A percentile compares a stretch with the other conserved stretches of the same genome.
These are phyloP conservation scores for Zygaena filipendulae DNA, from an alignment of 2,888 invertebrate genomes.

Conservation along the genomic window DNA sequence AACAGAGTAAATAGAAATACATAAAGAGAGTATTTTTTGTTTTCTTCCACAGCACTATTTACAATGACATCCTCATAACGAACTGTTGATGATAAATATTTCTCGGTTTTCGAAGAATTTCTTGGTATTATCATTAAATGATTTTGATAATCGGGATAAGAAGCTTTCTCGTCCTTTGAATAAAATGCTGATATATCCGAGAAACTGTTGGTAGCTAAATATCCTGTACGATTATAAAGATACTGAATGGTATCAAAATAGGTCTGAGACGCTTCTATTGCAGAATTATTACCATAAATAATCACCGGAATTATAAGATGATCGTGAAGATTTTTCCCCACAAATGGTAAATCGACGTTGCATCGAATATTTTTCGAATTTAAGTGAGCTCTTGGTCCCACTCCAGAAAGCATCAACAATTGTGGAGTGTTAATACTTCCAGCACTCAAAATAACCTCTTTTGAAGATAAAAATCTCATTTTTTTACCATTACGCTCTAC, in stretches of 20 bases:
- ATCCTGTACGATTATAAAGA: conserved; percentile 56
- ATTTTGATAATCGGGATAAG: conserved; percentile 33
- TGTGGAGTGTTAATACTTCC: conserved; percentile 60
- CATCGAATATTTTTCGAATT: conserved; percentile 33
- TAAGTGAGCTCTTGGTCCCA: conserved; percentile 50
- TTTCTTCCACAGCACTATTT: too few species aligned
- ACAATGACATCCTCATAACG: too few species aligned
- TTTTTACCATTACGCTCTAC: conserved; percentile 24
- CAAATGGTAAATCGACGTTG: conserved; percentile 42
- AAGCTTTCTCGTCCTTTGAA: conserved; percentile 26
- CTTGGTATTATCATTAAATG: conserved; percentile 25
- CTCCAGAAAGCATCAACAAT: conserved; percentile 59
- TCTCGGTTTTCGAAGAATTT: conserved; percentile 23
- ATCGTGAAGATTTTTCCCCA: conserved; percentile 66
- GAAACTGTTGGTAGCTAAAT: conserved; percentile 47
- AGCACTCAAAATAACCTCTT: conserved; percentile 57
- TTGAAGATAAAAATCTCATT: conserved; percentile 24
- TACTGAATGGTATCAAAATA: conserved; percentile 49
- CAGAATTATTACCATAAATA: conserved; percentile 32
- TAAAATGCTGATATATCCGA: conserved; percentile 58
- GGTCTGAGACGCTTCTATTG: conserved; percentile 20
- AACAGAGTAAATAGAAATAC: conserved; percentile 36
- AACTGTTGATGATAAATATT: conserved; percentile 26
- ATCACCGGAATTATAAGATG: conserved; percentile 45
- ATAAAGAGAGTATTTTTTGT: conserved; percentile 30